phyloP scores from a whole-genome alignment of 2,113 vertebrate species.

The Bungarus multicinctus region DNA sequence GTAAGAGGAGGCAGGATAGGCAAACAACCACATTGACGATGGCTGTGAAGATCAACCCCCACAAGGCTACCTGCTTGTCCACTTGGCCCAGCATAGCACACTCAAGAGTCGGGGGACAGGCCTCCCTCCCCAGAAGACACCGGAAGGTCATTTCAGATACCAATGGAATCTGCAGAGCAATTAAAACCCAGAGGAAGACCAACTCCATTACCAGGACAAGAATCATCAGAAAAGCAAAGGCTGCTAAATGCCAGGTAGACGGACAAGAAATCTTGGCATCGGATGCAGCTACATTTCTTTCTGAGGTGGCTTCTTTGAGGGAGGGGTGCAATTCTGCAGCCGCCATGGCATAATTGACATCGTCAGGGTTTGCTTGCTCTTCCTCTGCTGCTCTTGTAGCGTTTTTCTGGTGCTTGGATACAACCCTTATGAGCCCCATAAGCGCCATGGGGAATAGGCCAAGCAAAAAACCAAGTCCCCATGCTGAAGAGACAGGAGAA shows the following conservation, averaged over 20 bases:
- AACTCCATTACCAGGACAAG: conserved; percentile 6
- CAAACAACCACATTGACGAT: not conserved
- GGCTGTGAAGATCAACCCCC: conserved; percentile 4
- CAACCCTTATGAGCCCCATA: not conserved
- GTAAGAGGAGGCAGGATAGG: not conserved
- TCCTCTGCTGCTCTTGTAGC: not conserved
- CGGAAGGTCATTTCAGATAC: not conserved
- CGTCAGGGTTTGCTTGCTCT: not conserved
- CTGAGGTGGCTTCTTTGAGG: not conserved
- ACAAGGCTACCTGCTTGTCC: conserved; percentile 18
- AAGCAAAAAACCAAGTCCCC: conserved; percentile 10
- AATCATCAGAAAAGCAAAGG: not conserved
- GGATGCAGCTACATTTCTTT: not conserved
- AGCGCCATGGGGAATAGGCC: not conserved
- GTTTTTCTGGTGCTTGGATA: not conserved
- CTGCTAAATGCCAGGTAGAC: not conserved
- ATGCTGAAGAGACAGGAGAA: not conserved
- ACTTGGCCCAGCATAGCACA: conserved; percentile 1
- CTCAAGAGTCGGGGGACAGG: not conserved
- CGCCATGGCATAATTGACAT: not conserved
- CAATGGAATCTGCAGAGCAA: conserved; percentile 1
- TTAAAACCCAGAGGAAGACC: conserved; percentile 7
- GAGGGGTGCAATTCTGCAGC: not conserved
- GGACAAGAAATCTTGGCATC: not conserved
- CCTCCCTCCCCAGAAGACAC: not conserved